These are phyloP conservation scores for Monomorium pharaonis DNA, from an alignment of 1,140 invertebrate genomes.

Conservation along the genomic window DNA sequence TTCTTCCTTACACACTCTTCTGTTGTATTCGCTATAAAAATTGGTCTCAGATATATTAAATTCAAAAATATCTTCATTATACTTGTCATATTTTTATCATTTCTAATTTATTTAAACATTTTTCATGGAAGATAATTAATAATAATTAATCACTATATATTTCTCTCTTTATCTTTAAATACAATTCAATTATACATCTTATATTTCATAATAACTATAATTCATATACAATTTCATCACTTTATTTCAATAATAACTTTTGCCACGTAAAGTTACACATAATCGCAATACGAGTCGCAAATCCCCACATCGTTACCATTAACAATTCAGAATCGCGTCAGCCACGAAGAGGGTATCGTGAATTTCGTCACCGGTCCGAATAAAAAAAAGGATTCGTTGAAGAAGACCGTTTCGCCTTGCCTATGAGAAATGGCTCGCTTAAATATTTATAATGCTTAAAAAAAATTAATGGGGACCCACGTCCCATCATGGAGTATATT, in stretches of 20 bases:
- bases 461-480: constrained; percentile 79
- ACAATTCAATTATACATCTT: not conserved
- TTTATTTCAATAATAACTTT: constrained; percentile 21
- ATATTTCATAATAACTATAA: not conserved
- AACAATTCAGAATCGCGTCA: constrained; percentile 41
- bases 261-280: not conserved
- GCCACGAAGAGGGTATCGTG: constrained; percentile 23
- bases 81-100: not conserved
- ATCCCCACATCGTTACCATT: not conserved
- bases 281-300: constrained; percentile 4
- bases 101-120: not conserved
- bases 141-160: not conserved
- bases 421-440: constrained; percentile 75
- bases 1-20: not conserved
- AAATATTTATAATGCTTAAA: constrained; percentile 78
- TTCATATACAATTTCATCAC: not conserved
- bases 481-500: constrained; percentile 69
- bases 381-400: constrained; percentile 17
- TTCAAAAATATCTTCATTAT: not conserved
- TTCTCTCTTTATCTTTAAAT: not conserved
- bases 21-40: not conserved
- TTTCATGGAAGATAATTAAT: not conserved
- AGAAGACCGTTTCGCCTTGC: constrained; percentile 60
- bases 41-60: not conserved
- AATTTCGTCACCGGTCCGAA: not conserved